Conservation (phyloP, 2,888 invertebrate species). For the Ophraella communa region DNA sequence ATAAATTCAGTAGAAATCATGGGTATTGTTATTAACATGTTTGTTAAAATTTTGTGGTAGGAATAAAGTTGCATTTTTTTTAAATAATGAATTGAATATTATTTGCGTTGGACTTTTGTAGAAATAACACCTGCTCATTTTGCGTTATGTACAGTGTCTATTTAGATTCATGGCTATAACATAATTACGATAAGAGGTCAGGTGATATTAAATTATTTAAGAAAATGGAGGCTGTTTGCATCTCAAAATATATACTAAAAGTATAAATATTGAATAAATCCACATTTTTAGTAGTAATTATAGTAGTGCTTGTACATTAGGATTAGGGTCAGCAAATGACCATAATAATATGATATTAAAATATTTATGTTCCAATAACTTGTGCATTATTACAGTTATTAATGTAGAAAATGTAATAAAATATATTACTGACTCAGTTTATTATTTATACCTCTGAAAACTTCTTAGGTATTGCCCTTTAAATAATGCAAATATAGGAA, state of each 20-base stretch:
- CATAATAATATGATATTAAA: slow-evolving; percentile 36
- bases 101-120: not conserved
- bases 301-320: slow-evolving; percentile 17
- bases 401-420: slow-evolving; percentile 47
- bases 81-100: not conserved
- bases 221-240: slow-evolving; percentile 45
- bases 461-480: no score
- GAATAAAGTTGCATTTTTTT: not conserved
- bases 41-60: no score
- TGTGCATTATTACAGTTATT: slow-evolving; percentile 44
- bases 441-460: not conserved
- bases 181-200: slow-evolving; percentile 44
- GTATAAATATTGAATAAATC: slow-evolving; percentile 24
- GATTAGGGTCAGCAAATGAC: slow-evolving; percentile 26
- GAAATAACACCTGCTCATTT: slow-evolving; percentile 26
- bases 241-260: slow-evolving; percentile 32
- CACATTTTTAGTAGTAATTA: slow-evolving; percentile 21
- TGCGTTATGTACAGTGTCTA: slow-evolving; percentile 52
- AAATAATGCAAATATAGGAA: no score
- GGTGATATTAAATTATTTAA: slow-evolving; percentile 50
- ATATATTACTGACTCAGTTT: slow-evolving; percentile 31
- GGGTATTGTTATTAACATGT: no score
- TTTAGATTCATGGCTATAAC: slow-evolving; percentile 36
- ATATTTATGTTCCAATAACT: slow-evolving; percentile 39
- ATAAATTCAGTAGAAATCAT: no score